Percentiles rank a stretch among this genome's conserved stretches.
phyloP scores from a whole-genome alignment of 2,888 invertebrate species.

The Tetanocera ferruginea region DNA sequence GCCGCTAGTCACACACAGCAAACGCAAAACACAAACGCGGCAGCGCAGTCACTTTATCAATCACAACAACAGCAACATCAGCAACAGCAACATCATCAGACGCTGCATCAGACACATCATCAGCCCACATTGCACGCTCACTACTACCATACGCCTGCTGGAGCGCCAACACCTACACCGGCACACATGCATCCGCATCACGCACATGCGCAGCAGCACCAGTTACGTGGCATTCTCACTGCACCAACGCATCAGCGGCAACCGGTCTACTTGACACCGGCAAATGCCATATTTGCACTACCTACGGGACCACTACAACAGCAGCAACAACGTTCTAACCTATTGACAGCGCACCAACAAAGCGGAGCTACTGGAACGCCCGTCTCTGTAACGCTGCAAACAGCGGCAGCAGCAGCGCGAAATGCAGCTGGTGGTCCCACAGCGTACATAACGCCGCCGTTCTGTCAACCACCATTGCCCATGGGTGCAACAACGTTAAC shows the following conservation, averaged over 20 bases:
- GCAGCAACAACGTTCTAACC: slow-evolving; percentile 55
- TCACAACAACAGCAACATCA: slow-evolving; percentile 49
- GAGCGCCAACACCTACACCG: slow-evolving; percentile 46
- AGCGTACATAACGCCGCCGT: slow-evolving; percentile 55
- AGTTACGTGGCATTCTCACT: slow-evolving; percentile 48
- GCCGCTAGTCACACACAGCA: slow-evolving; percentile 38
- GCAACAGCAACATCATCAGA: slow-evolving; percentile 50
- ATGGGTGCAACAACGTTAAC: slow-evolving; percentile 50
- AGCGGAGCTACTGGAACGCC: slow-evolving; percentile 45
- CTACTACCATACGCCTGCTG: slow-evolving; percentile 43
- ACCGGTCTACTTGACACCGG: slow-evolving; percentile 38
- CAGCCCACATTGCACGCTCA: slow-evolving; percentile 40
- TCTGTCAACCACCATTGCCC: slow-evolving; percentile 53
- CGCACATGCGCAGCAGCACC: slow-evolving; percentile 46
- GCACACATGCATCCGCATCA: slow-evolving; percentile 48
- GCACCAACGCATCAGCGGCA: slow-evolving; percentile 42
- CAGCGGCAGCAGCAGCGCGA: slow-evolving; percentile 47
- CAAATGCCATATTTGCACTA: slow-evolving; percentile 49
- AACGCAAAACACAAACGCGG: slow-evolving; percentile 29
- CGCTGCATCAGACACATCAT: slow-evolving; percentile 43
- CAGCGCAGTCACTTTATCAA: slow-evolving; percentile 46
- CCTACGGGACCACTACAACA: slow-evolving; percentile 51
- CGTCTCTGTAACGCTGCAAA: slow-evolving; percentile 47
- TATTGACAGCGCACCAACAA: slow-evolving; percentile 54
- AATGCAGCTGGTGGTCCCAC: slow-evolving; percentile 54